Percentiles rank a stretch among this genome's conserved stretches.
phyloP scores from a whole-genome alignment of 2,113 vertebrate genomes.

The Ia io region DNA sequence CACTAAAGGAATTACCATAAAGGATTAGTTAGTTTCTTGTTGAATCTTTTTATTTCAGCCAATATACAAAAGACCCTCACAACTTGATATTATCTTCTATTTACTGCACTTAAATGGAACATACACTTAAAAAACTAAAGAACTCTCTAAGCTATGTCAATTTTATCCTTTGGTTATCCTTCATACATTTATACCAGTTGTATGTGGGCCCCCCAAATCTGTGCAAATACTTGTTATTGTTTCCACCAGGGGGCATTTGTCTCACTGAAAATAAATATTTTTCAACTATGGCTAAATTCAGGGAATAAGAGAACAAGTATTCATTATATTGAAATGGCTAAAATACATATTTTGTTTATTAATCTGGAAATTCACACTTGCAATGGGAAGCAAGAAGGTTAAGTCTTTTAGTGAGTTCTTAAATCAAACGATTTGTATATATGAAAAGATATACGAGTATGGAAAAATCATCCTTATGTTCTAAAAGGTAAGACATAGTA shows the following conservation, averaged over 20 bases:
- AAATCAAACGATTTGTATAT: not conserved
- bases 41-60: not conserved
- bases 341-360: slow-evolving; percentile 2
- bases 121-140: not conserved
- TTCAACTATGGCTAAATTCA: slow-evolving; percentile 1
- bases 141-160: not conserved
- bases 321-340: not conserved
- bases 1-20: not conserved
- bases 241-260: slow-evolving; percentile 46
- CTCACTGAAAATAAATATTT: slow-evolving; percentile 45
- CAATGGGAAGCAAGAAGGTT: not conserved
- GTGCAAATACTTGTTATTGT: not conserved
- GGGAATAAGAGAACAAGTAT: not conserved
- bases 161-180: not conserved
- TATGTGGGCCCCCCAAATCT: not conserved
- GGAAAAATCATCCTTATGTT: not conserved
- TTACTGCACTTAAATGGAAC: not conserved
- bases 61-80: not conserved
- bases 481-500: not conserved
- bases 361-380: not conserved
- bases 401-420: not conserved
- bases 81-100: not conserved
- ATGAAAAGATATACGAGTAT: not conserved
- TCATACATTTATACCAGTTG: not conserved
- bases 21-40: slow-evolving; percentile 12